These are phyloP conservation scores for Lucinisca nassula DNA, from an alignment of 2,888 invertebrate genomes.

Conservation along the genomic window DNA sequence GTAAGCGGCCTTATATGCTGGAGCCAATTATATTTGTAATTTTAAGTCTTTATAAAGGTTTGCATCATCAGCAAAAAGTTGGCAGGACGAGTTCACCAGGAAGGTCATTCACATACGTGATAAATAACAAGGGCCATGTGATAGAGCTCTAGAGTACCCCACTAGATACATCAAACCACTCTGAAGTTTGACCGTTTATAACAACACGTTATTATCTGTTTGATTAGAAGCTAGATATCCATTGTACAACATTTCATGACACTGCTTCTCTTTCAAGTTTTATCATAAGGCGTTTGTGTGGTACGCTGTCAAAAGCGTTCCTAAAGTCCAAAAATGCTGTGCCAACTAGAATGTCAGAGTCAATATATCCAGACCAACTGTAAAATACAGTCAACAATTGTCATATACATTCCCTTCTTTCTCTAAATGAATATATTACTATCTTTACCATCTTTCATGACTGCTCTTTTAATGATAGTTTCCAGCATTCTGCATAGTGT, in stretches of 20 bases:
- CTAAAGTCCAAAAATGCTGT: neutral
- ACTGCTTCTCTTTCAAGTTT: neutral
- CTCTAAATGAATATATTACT: neutral
- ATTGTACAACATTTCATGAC: too few relatives aligned
- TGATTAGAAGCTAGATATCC: too few relatives aligned
- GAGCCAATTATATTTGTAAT: too few relatives aligned
- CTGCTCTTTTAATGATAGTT: too few relatives aligned
- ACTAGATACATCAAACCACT: too few relatives aligned
- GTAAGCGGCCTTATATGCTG: too few relatives aligned
- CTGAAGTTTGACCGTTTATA: too few relatives aligned
- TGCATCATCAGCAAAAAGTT: neutral
- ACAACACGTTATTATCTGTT: neutral
- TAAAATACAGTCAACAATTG: slow-evolving; percentile 14
- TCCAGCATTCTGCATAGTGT: too few relatives aligned
- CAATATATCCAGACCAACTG: neutral
- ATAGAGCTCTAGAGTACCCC: neutral
- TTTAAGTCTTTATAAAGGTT: neutral
- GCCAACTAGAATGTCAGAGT: neutral
- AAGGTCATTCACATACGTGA: neutral
- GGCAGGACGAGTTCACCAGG: neutral
- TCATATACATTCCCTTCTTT: neutral
- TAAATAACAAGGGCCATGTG: neutral
- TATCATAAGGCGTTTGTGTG: too few relatives aligned
- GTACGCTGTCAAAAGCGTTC: neutral
- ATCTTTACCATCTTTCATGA: too few relatives aligned